Percentiles rank a stretch among this genome's conserved stretches.
Evolutionary conservation across 1,140 invertebrate genomes (phyloP).

Genomic region (Parapsyche elsis): DNA sequence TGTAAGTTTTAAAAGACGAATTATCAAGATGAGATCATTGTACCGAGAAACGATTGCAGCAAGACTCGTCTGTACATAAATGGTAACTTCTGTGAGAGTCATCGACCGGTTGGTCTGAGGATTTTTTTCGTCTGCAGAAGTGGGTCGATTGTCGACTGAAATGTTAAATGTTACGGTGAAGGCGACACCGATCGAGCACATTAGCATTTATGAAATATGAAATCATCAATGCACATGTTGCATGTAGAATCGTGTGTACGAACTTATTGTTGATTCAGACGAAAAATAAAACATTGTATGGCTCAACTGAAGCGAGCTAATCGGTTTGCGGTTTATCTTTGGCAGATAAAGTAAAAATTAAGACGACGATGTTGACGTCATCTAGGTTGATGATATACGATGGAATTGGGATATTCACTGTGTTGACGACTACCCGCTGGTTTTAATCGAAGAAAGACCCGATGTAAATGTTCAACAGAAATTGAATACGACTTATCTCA

Average conservation of each 20-base stretch:
- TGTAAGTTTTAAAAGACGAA: constrained; percentile 21
- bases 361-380: too few species aligned
- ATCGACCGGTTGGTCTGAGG: constrained; percentile 41
- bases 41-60: constrained; percentile 41
- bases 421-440: too few species aligned
- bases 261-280: not conserved
- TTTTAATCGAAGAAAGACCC: too few species aligned
- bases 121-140: constrained; percentile 37
- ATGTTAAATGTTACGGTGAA: constrained; percentile 32
- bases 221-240: not conserved
- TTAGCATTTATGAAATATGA: constrained; percentile 28
- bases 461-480: too few species aligned
- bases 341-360: too few species aligned
- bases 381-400: too few species aligned
- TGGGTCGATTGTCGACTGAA: constrained; percentile 35
- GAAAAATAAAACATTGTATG: constrained; percentile 2
- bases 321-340: too few species aligned
- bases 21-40: constrained; percentile 46
- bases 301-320: not conserved
- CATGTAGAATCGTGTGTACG: not conserved
- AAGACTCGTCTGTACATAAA: constrained; percentile 42
- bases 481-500: too few species aligned
- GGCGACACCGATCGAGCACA: not conserved
- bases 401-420: too few species aligned
- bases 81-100: constrained; percentile 36